A percentile compares a stretch with the other conserved stretches of the same genome.
Conservation (phyloP, 2,797 vertebrate species). For the Chromis chromis region DNA sequence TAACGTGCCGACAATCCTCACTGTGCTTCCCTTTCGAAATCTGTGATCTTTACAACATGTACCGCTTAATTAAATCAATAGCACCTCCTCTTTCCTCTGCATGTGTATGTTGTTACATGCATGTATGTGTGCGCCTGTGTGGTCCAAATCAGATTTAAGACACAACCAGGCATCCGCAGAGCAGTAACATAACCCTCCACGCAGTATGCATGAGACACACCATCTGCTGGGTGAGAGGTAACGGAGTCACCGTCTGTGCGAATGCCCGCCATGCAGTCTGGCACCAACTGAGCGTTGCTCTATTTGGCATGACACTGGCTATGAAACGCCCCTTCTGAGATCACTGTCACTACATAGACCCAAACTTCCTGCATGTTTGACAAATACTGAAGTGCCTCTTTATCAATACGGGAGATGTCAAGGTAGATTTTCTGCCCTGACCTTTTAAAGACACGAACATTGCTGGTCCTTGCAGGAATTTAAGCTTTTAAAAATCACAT, state of each 20-base stretch:
- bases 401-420: too few relatives aligned
- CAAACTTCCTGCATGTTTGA: conserved; percentile 35
- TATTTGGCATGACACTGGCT: conserved; percentile 66
- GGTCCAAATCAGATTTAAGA: conserved; percentile 74
- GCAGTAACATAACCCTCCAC: conserved; percentile 76
- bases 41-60: conserved; percentile 30
- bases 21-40: conserved; percentile 13
- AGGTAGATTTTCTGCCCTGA: conserved; percentile 19
- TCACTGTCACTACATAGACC: conserved; percentile 31
- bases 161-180: conserved; percentile 61
- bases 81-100: conserved; percentile 4
- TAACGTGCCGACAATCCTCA: conserved; percentile 33
- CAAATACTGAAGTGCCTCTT: neutral
- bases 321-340: conserved; percentile 58
- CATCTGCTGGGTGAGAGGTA: conserved; percentile 81
- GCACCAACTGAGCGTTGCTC: conserved; percentile 67
- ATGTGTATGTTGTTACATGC: conserved; percentile 24
- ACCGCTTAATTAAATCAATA: conserved; percentile 44
- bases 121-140: conserved; percentile 24
- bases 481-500: conserved; percentile 38
- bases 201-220: conserved; percentile 67
- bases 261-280: conserved; percentile 70
- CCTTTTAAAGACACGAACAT: neutral
- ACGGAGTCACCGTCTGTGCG: conserved; percentile 72
- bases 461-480: neutral